Conservation (phyloP, 2,888 invertebrate species). For the Glyphotaelius pellucidus region DNA sequence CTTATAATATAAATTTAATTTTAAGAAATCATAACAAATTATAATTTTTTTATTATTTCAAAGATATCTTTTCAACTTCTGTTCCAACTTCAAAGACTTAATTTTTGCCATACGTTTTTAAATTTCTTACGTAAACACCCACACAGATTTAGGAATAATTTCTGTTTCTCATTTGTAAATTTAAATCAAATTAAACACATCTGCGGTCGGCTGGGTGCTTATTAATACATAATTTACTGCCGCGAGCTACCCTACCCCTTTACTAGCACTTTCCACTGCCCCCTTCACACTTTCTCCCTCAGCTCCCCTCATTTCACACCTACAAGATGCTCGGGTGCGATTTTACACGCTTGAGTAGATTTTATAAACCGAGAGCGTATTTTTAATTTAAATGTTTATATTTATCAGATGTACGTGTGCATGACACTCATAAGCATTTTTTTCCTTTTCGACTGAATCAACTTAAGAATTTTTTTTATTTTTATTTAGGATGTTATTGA, state of each 20-base stretch:
- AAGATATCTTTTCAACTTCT: neutral
- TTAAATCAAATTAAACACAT: slow-evolving; percentile 35
- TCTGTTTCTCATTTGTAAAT: slow-evolving; percentile 34
- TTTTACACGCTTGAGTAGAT: neutral
- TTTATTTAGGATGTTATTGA: too few species aligned
- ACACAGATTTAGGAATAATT: slow-evolving; percentile 21
- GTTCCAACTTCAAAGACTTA: neutral
- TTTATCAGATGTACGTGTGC: too few species aligned
- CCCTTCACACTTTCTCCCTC: neutral
- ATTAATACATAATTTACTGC: slow-evolving; percentile 43
- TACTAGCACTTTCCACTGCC: neutral
- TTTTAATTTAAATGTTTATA: neutral
- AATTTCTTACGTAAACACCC: neutral
- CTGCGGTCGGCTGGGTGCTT: slow-evolving; percentile 28
- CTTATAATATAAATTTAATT: too few species aligned
- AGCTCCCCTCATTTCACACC: neutral
- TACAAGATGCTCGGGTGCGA: neutral
- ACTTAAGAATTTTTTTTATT: too few species aligned
- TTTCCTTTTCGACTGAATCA: too few species aligned
- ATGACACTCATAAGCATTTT: too few species aligned
- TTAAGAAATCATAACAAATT: too few species aligned
- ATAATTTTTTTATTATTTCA: too few species aligned
- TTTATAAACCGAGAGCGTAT: neutral
- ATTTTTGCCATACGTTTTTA: neutral
- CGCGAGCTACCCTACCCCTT: neutral